These are phyloP conservation scores for Rhagium mordax DNA, from an alignment of 2,888 invertebrate species.

Conservation along the genomic window DNA sequence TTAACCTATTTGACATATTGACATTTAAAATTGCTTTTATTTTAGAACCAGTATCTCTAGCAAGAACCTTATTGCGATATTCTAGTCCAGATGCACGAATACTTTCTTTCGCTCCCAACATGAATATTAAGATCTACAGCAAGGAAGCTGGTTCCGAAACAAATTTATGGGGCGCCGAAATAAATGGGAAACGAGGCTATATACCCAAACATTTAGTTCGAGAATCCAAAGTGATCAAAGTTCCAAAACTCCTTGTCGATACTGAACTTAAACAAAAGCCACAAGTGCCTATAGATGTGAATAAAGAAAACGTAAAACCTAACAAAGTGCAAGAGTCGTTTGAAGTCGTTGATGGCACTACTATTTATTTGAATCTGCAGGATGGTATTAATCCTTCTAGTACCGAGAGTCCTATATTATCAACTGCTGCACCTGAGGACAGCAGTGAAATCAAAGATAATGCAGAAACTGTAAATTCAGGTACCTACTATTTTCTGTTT, in stretches of 20 bases:
- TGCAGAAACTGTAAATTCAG: too few species aligned
- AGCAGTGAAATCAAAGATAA: conserved; percentile 23
- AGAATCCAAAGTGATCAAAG: conserved; percentile 74
- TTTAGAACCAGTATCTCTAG: conserved; percentile 74
- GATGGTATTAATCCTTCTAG: conserved; percentile 47
- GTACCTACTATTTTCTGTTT: too few species aligned
- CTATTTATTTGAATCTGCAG: conserved; percentile 68
- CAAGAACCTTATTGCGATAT: conserved; percentile 75
- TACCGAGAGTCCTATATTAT: conserved; percentile 45
- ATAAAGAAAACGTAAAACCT: conserved; percentile 52
- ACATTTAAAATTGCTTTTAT: conserved; percentile 27
- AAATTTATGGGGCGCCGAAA: conserved; percentile 80
- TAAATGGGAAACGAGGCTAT: conserved; percentile 80
- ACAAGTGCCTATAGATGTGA: conserved; percentile 54
- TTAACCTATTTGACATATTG: conserved; percentile 31
- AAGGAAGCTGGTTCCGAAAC: conserved; percentile 78
- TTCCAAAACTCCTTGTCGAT: conserved; percentile 68
- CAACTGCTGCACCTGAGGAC: conserved; percentile 37
- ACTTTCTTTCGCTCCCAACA: conserved; percentile 76
- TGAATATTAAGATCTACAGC: conserved; percentile 77
- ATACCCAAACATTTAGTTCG: conserved; percentile 74
- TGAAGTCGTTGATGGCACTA: conserved; percentile 80
- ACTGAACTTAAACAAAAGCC: conserved; percentile 63
- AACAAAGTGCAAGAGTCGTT: conserved; percentile 59
- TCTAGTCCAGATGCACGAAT: conserved; percentile 72